A percentile compares a stretch with the other conserved stretches of the same genome.
Conservation (phyloP, 2,888 invertebrate species). For the Flabesymbios commensalis region DNA sequence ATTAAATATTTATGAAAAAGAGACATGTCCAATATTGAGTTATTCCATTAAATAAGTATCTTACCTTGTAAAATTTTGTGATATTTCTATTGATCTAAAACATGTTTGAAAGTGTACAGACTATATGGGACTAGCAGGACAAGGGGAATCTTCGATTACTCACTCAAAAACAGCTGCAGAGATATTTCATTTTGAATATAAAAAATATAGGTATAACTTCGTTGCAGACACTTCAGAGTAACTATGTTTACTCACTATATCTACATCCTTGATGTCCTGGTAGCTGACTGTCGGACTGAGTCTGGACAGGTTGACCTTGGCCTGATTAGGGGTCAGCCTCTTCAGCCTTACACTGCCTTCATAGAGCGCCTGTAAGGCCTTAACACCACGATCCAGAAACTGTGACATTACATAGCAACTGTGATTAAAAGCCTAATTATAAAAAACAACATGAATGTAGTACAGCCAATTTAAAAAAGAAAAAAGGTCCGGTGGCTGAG, state of each 20-base stretch:
- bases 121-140: no score
- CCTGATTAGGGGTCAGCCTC: constrained; percentile 42
- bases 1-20: no score
- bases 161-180: neutral
- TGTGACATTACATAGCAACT: constrained; percentile 24
- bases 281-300: constrained; percentile 42
- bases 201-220: no score
- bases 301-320: constrained; percentile 35
- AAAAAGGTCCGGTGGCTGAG: neutral
- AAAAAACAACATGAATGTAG: no score
- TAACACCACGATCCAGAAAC: constrained; percentile 47
- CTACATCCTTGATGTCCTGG: constrained; percentile 44
- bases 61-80: no score
- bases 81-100: no score
- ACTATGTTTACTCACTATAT: constrained; percentile 47
- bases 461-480: neutral
- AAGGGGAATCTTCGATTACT: no score
- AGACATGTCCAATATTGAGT: no score
- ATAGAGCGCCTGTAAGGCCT: constrained; percentile 39
- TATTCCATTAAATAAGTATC: no score
- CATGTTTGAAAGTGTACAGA: no score
- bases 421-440: neutral
- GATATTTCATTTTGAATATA: no score
- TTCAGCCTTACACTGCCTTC: constrained; percentile 45
- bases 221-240: no score